Evolutionary conservation across 2,888 invertebrate genomes (phyloP), one percentile per base, ranked within the genome.

Genomic region (Sthenelais limicola): DNA sequence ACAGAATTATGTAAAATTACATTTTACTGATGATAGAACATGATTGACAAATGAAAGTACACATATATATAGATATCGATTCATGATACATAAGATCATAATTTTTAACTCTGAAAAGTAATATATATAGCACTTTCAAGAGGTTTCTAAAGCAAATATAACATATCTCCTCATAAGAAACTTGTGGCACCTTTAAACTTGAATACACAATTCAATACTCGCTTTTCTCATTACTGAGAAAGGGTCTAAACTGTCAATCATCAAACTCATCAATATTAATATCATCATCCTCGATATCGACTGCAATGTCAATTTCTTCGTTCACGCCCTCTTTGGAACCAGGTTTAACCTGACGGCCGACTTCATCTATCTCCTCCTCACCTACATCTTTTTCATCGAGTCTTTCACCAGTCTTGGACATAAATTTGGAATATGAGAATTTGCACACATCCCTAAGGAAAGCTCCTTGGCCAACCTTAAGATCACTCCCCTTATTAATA

Each of bases 311-410:
- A n/a, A 52, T 38, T 33, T 69, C 69, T 54, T 21, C 24, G 0
- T 35, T 21, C 24, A 21, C 69, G 18, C n/a, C 28, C 24, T 69
- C 52, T 54, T 69, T 69, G 52, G 54, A 52, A 38, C 38, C 52
- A 49, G 52, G 21, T n/a, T 52, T 33, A 47, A 30, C 52, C 7
- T 15, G 26, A 15, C 5, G 9, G 1, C 4, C 62, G 30, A 71
- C 73, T 15, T 62, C 43, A 21, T 33, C 47, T 24, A 43, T 43
- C 7, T 66, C 67, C 28, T 28, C 32, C n/a, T 48, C 35, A 12
- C 66, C 49, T 12, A 71, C 51, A 30, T 71, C 73, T 62, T 71
- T 73, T 47, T 73, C 73, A 18, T 73, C 73, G 4, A 73, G 67
- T 38, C 71, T 70, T 71, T n/a, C 35, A 28, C 28, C 47, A n/a